These are phyloP conservation scores for Sapayoa aenigma DNA, from an alignment of 2,113 vertebrate species.

Conservation along the genomic window DNA sequence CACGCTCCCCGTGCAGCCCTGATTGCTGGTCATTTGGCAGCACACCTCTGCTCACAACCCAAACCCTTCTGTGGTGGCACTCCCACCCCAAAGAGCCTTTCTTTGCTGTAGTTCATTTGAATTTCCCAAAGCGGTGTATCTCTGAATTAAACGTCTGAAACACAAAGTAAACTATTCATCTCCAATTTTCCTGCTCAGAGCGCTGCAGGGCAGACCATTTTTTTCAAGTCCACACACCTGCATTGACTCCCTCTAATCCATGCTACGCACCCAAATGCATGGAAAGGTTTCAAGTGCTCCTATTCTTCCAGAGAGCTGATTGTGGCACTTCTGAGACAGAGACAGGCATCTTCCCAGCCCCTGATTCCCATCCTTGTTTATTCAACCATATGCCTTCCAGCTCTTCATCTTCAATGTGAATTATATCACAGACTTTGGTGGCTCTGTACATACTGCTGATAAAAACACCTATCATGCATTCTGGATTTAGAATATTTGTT, in stretches of 20 bases:
- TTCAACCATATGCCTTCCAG: not conserved
- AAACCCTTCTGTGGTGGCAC: fast-evolving
- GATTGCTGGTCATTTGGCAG: not conserved
- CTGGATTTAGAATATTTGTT: not conserved
- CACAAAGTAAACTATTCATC: not conserved
- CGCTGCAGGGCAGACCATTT: not conserved
- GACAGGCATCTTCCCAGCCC: not conserved
- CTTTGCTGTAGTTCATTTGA: not conserved
- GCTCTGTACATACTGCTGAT: not conserved
- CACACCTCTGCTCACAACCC: not conserved
- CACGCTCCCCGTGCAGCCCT: fast-evolving
- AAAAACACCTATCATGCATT: not conserved
- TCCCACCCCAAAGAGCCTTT: not conserved
- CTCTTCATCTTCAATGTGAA: not conserved
- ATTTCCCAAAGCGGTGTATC: not conserved
- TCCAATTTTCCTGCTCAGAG: not conserved
- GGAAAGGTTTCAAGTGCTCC: not conserved
- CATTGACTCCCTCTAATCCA: fast-evolving
- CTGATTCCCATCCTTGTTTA: not conserved
- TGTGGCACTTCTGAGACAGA: not conserved
- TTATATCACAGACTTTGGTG: not conserved
- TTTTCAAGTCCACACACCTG: not conserved
- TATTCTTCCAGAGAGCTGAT: not conserved
- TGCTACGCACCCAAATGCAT: not conserved
- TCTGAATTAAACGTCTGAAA: not conserved